Evolutionary conservation across 1,140 invertebrate genomes (phyloP).

Genomic region (Thaumetopoea pityocampa): DNA sequence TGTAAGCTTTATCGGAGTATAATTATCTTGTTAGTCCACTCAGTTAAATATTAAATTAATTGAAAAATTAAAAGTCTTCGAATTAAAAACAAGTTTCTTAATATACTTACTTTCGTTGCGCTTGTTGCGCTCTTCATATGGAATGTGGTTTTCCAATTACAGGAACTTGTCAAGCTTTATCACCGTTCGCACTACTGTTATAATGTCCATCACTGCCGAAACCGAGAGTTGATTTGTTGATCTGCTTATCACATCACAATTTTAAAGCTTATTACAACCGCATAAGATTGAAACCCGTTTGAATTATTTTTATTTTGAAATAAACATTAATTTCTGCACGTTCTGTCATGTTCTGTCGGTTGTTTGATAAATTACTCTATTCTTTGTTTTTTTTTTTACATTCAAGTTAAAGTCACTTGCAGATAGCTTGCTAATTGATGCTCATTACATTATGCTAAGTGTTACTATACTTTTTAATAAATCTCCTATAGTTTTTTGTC

Average conservation of each 20-base stretch:
- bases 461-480: slow-evolving; percentile 14
- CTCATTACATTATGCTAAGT: slow-evolving; percentile 8
- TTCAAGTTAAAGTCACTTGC: slow-evolving; percentile 14
- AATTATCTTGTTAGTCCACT: too few species aligned
- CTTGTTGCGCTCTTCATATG: slow-evolving; percentile 20
- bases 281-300: neutral
- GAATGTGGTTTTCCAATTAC: slow-evolving; percentile 39
- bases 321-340: neutral
- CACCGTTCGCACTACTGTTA: slow-evolving; percentile 34
- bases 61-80: too few species aligned
- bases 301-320: neutral
- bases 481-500: slow-evolving; percentile 4
- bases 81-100: slow-evolving; percentile 18
- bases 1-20: too few species aligned
- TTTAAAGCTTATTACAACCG: neutral
- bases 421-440: slow-evolving; percentile 22
- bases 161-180: slow-evolving; percentile 32
- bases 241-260: neutral
- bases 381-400: slow-evolving; percentile 22
- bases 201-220: slow-evolving; percentile 23
- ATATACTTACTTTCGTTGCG: slow-evolving; percentile 45
- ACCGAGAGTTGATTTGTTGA: slow-evolving; percentile 29
- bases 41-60: too few species aligned
- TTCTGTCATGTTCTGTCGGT: slow-evolving; percentile 12
- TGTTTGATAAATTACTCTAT: slow-evolving; percentile 24